Evolutionary conservation across 2,113 vertebrate genomes (phyloP), one percentile per base, ranked within the genome.

Genomic region (Myotis brandtii): DNA sequence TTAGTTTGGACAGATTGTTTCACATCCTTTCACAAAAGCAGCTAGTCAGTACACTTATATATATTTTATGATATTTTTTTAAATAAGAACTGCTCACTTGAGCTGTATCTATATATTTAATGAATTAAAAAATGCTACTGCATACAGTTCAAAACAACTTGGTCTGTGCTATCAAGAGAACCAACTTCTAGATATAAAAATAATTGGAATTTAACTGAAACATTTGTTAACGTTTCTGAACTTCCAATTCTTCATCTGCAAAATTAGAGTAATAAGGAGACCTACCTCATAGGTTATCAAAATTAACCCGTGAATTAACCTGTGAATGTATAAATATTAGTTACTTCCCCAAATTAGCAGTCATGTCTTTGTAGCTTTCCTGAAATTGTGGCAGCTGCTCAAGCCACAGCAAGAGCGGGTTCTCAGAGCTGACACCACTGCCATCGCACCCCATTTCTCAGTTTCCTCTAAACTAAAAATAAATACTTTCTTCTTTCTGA

Each of bases 381-480:
- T 37, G 13, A 34, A 75, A 95, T 21, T 34, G 27, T 46, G 72
- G 72, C 11, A 46, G 43, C 21, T 64, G 14, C 21, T 72, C 27
- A 70, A 52, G 62, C 5, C 83, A 69, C 0, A 50, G 59, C 37
- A 69, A 30, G 48, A n/a, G 50, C 56, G 0, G 9, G 13, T 79
- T 30, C 40, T 79, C 16, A 11, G 81, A 67, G 23, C 50, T 18
- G 4, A 70, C 1, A 0, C 43, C 21, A 10, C 3, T 8, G 73
- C 3, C 14, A 2, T 10, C 0, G 0, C 37, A 30, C 0, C 0
- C 10, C 9, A 75, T 43, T 54, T n/a, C 12, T 48, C 27, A 40
- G 32, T n/a, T n/a, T 86, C n/a, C 27, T 62, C 16, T 50, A 48
- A 76, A 14, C 23, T 40, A 40, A 40, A 56, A 79, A 21, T 1